A percentile compares a stretch with the other conserved stretches of the same genome.
phyloP scores from a whole-genome alignment of 2,888 invertebrate species.

The Agrochola circellaris region DNA sequence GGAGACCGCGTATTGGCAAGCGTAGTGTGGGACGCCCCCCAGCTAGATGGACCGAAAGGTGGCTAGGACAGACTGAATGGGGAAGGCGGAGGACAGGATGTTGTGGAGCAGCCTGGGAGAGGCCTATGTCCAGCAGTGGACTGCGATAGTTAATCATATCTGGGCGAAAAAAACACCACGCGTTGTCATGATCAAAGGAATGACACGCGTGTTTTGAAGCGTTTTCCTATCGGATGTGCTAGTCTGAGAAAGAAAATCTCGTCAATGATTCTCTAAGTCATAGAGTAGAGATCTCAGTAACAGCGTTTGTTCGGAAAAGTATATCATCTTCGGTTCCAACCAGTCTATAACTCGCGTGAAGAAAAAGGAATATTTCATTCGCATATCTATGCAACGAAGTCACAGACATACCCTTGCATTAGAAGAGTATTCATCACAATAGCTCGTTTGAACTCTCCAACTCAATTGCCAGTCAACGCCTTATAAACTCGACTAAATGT shows the following conservation, averaged over 20 bases:
- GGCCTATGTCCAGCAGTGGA: too few relatives aligned
- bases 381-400: neutral
- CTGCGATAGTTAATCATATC: neutral
- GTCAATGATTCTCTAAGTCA: too few relatives aligned
- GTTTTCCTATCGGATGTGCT: neutral
- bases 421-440: slow-evolving; percentile 11
- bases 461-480: slow-evolving; percentile 26
- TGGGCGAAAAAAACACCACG: too few relatives aligned
- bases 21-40: neutral
- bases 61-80: neutral
- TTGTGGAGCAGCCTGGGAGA: neutral
- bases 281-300: neutral
- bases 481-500: slow-evolving; percentile 31
- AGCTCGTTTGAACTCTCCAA: slow-evolving; percentile 42
- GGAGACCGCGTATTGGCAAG: neutral
- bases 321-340: neutral
- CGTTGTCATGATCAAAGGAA: too few relatives aligned
- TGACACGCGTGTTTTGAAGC: rapidly evolving
- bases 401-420: slow-evolving; percentile 15
- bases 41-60: neutral
- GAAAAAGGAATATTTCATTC: neutral
- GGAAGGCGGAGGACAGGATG: neutral
- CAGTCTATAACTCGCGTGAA: neutral
- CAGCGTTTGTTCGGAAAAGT: neutral
- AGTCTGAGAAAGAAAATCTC: neutral